Evolutionary conservation across 2,113 vertebrate species (phyloP).

Genomic region (human): GRCh38 chr2:124900501-124901000

Average conservation of each 20-base stretch:
- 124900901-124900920: background rate
- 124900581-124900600: background rate
- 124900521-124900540: background rate
- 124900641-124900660: background rate
- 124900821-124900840: background rate
- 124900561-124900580: background rate
- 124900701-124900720: background rate
- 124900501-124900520: background rate
- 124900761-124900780: background rate
- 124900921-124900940: background rate
- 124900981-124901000: background rate
- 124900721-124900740: background rate
- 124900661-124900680: background rate
- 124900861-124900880: no score
- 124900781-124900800: background rate
- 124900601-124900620: background rate
- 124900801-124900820: background rate
- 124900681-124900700: background rate
- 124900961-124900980: background rate
- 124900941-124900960: background rate
- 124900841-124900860: background rate
- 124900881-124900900: background rate
- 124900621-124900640: background rate
- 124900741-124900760: background rate
- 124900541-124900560: background rate